phyloP scores from a whole-genome alignment of 1,140 invertebrate genomes.

The Brachionus plicatilis region DNA sequence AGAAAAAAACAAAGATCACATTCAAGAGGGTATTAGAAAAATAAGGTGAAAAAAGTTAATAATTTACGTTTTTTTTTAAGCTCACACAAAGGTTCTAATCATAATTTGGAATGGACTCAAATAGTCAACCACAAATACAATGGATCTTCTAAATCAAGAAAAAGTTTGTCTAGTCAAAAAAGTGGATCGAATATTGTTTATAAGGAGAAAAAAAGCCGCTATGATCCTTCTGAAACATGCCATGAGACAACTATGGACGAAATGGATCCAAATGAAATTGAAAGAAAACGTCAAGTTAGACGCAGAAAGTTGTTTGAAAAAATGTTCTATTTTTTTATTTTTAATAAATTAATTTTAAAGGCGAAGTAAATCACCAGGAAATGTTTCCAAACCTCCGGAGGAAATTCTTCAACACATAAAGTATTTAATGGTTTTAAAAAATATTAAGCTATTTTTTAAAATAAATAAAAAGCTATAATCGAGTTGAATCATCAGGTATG shows the following conservation, averaged over 20 bases:
- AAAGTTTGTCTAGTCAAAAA: constrained; percentile 29
- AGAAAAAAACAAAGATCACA: neutral
- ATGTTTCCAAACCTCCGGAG: constrained; percentile 27
- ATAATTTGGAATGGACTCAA: neutral
- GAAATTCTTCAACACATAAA: constrained; percentile 40
- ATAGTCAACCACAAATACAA: neutral
- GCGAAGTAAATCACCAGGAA: constrained; percentile 36
- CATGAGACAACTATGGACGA: constrained; percentile 31
- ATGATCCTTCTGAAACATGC: constrained; percentile 21
- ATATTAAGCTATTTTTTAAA: too few species aligned
- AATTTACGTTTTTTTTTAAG: neutral
- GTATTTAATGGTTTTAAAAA: neutral
- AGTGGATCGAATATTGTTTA: constrained; percentile 12
- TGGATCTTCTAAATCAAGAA: neutral
- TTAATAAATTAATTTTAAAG: neutral
- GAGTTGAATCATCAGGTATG: neutral
- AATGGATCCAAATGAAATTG: neutral
- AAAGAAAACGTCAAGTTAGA: constrained; percentile 29
- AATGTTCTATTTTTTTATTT: too few species aligned
- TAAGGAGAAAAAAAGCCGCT: neutral
- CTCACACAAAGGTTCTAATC: neutral
- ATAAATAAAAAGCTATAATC: neutral
- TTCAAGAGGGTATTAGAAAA: neutral
- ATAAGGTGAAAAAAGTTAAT: neutral
- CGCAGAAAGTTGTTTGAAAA: constrained; percentile 2